Percentiles rank a stretch among this genome's conserved stretches.
phyloP scores from a whole-genome alignment of 35 echinoderm and acorn worm genomes.

The Amphiura filiformis region DNA sequence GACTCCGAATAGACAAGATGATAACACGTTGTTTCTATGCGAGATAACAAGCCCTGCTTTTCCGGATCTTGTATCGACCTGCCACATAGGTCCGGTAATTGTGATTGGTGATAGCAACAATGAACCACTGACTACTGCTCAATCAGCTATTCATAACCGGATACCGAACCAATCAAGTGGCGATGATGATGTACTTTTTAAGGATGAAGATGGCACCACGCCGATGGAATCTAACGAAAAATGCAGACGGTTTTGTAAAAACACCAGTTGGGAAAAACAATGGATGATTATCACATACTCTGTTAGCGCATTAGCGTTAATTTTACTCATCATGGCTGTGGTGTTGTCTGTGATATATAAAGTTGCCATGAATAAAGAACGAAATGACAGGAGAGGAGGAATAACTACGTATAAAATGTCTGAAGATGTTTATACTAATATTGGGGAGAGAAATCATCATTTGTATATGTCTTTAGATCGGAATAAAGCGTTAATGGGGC shows the following conservation, averaged over 20 bases:
- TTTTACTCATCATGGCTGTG: background rate
- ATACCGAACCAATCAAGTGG: background rate
- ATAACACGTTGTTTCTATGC: conserved; percentile 1
- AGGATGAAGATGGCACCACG: background rate
- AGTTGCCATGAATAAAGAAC: background rate
- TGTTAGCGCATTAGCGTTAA: background rate
- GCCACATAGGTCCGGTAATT: background rate
- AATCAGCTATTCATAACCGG: background rate
- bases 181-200: background rate
- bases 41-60: background rate
- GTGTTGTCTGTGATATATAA: background rate
- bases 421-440: background rate
- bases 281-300: background rate
- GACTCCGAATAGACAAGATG: background rate
- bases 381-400: background rate
- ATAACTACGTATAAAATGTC: background rate
- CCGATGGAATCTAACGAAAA: background rate
- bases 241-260: background rate
- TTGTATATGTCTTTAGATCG: background rate
- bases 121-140: background rate
- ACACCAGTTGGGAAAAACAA: background rate
- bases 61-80: background rate
- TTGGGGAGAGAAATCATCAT: background rate
- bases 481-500: too few relatives aligned
- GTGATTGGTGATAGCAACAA: background rate